Percentiles rank a stretch among this genome's conserved stretches.
Conservation (phyloP, 2,113 vertebrate genomes). For the Pedetes capensis region DNA sequence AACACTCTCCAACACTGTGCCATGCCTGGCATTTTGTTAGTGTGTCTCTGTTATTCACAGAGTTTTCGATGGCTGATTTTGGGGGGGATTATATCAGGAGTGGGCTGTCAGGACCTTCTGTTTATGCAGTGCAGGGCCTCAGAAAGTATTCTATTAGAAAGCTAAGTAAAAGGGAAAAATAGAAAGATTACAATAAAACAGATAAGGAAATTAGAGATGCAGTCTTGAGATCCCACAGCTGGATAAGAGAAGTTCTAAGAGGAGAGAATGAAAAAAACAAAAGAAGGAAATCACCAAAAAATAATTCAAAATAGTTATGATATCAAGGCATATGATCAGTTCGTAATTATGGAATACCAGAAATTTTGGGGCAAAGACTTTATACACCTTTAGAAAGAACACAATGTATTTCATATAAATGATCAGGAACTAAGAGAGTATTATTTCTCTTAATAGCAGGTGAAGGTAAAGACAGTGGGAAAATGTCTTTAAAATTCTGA, state of each 20-base stretch:
- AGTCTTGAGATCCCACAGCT: not conserved
- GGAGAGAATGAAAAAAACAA: not conserved
- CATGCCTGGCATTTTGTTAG: too few species aligned
- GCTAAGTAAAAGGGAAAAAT: not conserved
- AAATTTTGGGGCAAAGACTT: not conserved
- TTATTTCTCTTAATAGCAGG: not conserved
- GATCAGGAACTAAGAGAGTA: not conserved
- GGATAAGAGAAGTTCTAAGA: not conserved
- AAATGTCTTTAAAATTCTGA: not conserved
- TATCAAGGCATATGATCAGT: not conserved
- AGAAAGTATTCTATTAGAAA: slow-evolving; percentile 15
- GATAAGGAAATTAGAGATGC: not conserved
- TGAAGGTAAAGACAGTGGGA: not conserved
- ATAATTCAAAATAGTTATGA: not conserved
- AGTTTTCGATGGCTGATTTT: too few species aligned
- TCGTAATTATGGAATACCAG: not conserved
- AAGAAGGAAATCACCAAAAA: not conserved
- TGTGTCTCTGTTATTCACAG: too few species aligned
- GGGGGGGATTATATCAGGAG: too few species aligned
- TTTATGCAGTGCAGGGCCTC: too few species aligned
- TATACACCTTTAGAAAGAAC: not conserved
- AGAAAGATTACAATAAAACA: not conserved
- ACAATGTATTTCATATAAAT: not conserved
- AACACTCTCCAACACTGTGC: too few species aligned
- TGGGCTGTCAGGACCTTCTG: too few species aligned